Conservation (phyloP, 2,113 vertebrate species). For the Nesoenas mayeri region DNA sequence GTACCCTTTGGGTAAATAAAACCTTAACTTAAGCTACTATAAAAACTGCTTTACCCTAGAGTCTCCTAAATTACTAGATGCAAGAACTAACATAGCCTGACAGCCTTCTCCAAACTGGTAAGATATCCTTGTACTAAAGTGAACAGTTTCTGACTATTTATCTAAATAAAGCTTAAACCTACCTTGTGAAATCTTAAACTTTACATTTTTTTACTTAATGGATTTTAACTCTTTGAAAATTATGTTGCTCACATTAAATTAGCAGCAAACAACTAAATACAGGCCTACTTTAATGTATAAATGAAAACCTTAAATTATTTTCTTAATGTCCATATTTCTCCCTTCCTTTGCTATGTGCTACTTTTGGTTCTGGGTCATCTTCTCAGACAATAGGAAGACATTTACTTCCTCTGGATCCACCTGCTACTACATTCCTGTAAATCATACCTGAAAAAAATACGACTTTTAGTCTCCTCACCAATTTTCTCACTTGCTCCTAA, state of each 20-base stretch:
- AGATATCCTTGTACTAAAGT: neutral
- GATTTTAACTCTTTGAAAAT: neutral
- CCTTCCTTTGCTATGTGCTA: neutral
- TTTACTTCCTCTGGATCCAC: neutral
- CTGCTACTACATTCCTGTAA: neutral
- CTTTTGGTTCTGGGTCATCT: neutral
- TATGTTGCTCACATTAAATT: rapidly evolving
- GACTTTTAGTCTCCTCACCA: neutral
- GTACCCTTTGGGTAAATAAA: neutral
- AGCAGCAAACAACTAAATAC: neutral
- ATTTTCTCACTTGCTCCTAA: neutral
- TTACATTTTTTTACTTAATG: neutral
- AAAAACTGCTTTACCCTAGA: neutral
- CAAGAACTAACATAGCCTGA: neutral
- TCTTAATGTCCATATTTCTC: neutral
- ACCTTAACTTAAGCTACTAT: neutral
- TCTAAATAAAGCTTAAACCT: neutral
- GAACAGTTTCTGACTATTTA: neutral
- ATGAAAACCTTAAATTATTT: neutral
- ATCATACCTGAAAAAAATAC: neutral
- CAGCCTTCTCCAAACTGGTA: neutral
- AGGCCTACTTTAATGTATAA: neutral
- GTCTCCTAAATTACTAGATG: neutral
- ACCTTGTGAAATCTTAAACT: neutral
- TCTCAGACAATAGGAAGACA: neutral